These are phyloP conservation scores for Eulithis prunata DNA, from an alignment of 2,888 invertebrate genomes.

Conservation along the genomic window DNA sequence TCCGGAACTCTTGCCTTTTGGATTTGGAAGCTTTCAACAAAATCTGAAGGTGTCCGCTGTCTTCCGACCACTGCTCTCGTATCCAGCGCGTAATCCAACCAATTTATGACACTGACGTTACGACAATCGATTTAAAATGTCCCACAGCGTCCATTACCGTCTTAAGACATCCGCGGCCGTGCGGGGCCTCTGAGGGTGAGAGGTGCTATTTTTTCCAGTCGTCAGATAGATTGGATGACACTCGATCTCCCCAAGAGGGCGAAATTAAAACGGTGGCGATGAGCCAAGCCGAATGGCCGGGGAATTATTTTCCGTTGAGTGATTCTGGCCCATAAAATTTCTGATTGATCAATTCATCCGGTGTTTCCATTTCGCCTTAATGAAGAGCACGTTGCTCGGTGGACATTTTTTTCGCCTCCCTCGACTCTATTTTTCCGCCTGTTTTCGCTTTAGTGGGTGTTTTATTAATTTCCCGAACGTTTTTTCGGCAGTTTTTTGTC, in stretches of 20 bases:
- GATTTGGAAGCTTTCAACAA: not conserved
- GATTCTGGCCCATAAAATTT: slow-evolving; percentile 83
- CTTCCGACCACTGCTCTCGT: not conserved
- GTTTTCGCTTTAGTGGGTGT: slow-evolving; percentile 80
- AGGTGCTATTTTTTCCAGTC: slow-evolving; percentile 69
- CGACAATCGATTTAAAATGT: slow-evolving; percentile 60
- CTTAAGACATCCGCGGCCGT: slow-evolving; percentile 54
- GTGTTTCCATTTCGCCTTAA: slow-evolving; percentile 77
- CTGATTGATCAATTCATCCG: slow-evolving; percentile 84
- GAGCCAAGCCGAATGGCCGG: slow-evolving; percentile 78
- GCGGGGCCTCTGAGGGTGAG: slow-evolving; percentile 48
- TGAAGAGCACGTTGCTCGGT: slow-evolving; percentile 77
- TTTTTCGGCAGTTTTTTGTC: slow-evolving; percentile 46
- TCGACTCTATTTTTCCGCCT: slow-evolving; percentile 77
- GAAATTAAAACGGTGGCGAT: slow-evolving; percentile 83
- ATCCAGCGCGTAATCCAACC: slow-evolving; percentile 39
- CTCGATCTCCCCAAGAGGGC: slow-evolving; percentile 82
- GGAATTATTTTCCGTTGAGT: slow-evolving; percentile 84
- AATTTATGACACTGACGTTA: slow-evolving; percentile 46
- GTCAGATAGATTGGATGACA: slow-evolving; percentile 84
- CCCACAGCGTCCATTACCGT: slow-evolving; percentile 72
- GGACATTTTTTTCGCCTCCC: slow-evolving; percentile 68
- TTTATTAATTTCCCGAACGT: slow-evolving; percentile 76
- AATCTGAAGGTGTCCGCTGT: not conserved
- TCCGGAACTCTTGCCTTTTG: not conserved